Evolutionary conservation across 2,797 vertebrate species (phyloP).

Genomic region (Rhabdophis nuchalis): DNA sequence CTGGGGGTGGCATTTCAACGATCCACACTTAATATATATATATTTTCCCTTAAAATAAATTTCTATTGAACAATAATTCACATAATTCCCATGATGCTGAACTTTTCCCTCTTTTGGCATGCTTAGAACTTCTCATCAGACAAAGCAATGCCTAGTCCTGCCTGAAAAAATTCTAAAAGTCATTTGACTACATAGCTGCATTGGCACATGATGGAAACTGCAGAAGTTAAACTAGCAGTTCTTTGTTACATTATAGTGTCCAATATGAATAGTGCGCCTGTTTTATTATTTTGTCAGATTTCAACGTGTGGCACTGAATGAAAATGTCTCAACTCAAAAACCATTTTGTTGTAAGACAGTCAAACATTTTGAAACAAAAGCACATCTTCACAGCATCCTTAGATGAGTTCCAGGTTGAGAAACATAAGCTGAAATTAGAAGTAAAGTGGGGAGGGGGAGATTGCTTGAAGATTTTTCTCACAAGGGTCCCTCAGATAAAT

Average conservation of each 20-base stretch:
- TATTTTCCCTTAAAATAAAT: too few relatives aligned
- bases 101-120: neutral
- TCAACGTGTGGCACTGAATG: conserved; percentile 26
- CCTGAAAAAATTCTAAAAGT: conserved; percentile 27
- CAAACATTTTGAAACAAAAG: conserved; percentile 42
- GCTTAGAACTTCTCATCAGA: neutral
- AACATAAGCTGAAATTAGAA: conserved; percentile 13
- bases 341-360: conserved; percentile 23
- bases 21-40: too few relatives aligned
- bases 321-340: conserved; percentile 39
- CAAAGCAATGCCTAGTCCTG: conserved; percentile 15
- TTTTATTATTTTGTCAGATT: conserved; percentile 29
- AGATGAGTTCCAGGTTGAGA: conserved; percentile 21
- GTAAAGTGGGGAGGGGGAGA: neutral
- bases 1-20: too few relatives aligned
- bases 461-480: neutral
- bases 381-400: conserved; percentile 7
- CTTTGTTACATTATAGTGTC: conserved; percentile 57
- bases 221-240: conserved; percentile 52
- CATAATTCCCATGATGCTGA: neutral
- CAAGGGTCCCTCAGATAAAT: neutral
- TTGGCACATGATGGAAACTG: conserved; percentile 51
- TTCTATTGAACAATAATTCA: too few relatives aligned
- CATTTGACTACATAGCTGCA: conserved; percentile 52
- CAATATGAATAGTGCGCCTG: conserved; percentile 40